Evolutionary conservation across 2,113 vertebrate species (phyloP), one percentile per base, ranked within the genome.

Genomic region (Tupaia tana): DNA sequence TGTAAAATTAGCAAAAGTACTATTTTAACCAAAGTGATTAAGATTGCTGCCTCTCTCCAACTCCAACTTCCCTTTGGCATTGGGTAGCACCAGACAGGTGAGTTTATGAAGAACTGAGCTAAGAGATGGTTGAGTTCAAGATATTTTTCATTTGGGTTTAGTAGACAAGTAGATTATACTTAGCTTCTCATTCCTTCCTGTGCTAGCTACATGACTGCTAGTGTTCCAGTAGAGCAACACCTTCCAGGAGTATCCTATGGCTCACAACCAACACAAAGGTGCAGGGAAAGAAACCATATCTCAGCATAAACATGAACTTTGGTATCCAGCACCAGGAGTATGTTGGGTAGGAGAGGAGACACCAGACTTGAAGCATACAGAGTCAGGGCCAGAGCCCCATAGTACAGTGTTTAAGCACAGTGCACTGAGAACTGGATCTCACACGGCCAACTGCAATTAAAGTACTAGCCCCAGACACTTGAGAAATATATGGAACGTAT

Each of bases 1-100:
- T 77, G 11, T 27, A 81, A 89, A 91, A 73, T 81, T 82, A 93
- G 66, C 61, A 74, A 90, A 71, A 77, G 7, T 71, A 77, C 24
- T 89, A 70, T 86, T 89, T 93, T 84, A 75, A 89, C 18, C 11
- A 16, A 79, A 79, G 82, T 71, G 66, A 20, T 74, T 75, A 91
- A 91, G 43, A 91, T 20, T 58, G 18, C 43, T 69, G 15, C 88
- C 52, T 91, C 82, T 91, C 27, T 64, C 31, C 18, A 43, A 43
- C 19, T 94, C 61, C 5, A 63, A 18, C 54, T 93, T 90, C 27
- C 58, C 24, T 70, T 89, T 64, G 12, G 1, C 43, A 22, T 25
- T 83, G 14, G 15, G 64, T 83, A 10, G 64, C 88, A 89, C 27
- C 75, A 89, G 16, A 77, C 10, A 59, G 1, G 16, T 61, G 2